Evolutionary conservation across 2,797 vertebrate species (phyloP).

Genomic region (Hydrolagus colliei): DNA sequence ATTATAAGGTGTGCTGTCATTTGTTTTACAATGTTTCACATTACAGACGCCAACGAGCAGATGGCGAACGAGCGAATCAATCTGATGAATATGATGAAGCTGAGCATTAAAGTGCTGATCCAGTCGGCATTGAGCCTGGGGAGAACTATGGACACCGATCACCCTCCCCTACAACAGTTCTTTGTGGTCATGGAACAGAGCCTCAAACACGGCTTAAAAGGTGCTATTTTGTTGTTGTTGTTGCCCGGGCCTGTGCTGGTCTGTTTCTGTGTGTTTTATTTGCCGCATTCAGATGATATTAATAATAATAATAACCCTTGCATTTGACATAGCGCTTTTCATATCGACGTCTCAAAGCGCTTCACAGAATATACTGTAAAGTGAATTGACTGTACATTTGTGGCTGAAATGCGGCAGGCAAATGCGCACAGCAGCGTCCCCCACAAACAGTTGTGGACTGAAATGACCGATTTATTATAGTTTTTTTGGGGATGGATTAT

Average conservation of each 20-base stretch:
- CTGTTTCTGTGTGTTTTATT: background rate
- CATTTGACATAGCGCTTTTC: background rate
- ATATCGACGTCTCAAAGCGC: too few relatives aligned
- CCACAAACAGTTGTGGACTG: too few relatives aligned
- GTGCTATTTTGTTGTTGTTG: conserved; percentile 46
- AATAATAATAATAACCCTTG: background rate
- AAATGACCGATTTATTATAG: too few relatives aligned
- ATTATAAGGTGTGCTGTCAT: too few relatives aligned
- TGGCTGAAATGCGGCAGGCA: too few relatives aligned
- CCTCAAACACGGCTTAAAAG: conserved; percentile 92
- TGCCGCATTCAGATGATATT: background rate
- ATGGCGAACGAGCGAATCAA: conserved; percentile 83
- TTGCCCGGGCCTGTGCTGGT: background rate
- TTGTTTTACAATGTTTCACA: too few relatives aligned
- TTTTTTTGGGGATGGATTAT: too few relatives aligned
- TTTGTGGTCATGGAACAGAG: conserved; percentile 93
- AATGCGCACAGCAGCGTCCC: too few relatives aligned
- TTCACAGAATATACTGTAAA: too few relatives aligned
- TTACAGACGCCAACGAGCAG: conserved; percentile 56
- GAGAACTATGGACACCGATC: conserved; percentile 83
- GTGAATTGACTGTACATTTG: too few relatives aligned
- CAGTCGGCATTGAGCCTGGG: conserved; percentile 90
- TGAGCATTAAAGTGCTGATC: conserved; percentile 88
- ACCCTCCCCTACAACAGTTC: conserved; percentile 90
- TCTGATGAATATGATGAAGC: conserved; percentile 94